phyloP scores from a whole-genome alignment of 2,888 invertebrate genomes.

The Chrysopilus asiliformis region DNA sequence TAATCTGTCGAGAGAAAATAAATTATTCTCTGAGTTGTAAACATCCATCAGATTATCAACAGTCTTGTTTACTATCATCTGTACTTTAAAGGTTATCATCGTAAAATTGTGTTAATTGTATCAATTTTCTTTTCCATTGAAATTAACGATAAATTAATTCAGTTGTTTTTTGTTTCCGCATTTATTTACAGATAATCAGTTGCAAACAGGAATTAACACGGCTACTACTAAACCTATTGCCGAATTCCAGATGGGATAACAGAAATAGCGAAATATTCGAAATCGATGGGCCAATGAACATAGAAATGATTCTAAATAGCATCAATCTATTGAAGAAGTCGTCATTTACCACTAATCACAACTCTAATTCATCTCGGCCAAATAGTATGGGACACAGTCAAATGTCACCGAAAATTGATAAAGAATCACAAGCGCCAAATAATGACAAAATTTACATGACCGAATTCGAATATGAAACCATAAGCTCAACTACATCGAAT shows the following conservation, averaged over 20 bases:
- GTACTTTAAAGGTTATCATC: too few relatives aligned
- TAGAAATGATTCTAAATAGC: too few relatives aligned
- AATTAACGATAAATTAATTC: too few relatives aligned
- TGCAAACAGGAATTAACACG: conserved; percentile 28
- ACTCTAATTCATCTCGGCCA: neutral
- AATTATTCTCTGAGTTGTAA: too few relatives aligned
- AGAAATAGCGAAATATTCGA: conserved; percentile 11
- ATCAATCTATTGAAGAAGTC: neutral
- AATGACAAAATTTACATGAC: conserved; percentile 3
- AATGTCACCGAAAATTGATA: neutral
- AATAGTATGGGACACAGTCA: neutral
- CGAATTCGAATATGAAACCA: conserved; percentile 5
- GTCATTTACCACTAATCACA: neutral
- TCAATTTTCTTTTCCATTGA: too few relatives aligned
- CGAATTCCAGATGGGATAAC: conserved; percentile 30
- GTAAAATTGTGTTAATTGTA: too few relatives aligned
- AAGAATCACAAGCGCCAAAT: neutral
- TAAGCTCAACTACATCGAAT: neutral
- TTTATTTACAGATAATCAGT: conserved; percentile 28
- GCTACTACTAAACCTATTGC: conserved; percentile 33
- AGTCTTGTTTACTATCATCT: too few relatives aligned
- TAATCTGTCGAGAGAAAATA: too few relatives aligned
- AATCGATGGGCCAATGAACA: conserved; percentile 2
- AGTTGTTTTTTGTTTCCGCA: too few relatives aligned
- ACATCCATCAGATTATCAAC: too few relatives aligned